phyloP scores from a whole-genome alignment of 2,113 vertebrate genomes.

The Capreolus pygargus region DNA sequence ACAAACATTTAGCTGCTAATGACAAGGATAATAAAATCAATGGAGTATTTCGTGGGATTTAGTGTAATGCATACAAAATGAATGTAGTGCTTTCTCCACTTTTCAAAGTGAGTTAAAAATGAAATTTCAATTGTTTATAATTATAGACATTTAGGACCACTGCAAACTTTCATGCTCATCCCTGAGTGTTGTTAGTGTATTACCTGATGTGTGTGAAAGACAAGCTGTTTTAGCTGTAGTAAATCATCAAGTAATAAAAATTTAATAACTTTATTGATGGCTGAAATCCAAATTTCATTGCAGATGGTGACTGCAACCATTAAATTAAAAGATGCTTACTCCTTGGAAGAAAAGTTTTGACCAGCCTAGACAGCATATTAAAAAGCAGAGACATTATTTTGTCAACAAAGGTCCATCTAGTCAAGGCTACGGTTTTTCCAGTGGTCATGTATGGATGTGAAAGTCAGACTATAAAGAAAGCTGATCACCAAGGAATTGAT shows the following conservation, averaged over 20 bases:
- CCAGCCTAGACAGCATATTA: background rate
- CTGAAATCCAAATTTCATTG: background rate
- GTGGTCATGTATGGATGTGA: background rate
- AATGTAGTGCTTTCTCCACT: conserved; percentile 28
- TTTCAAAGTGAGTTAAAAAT: conserved; percentile 53
- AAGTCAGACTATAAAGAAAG: background rate
- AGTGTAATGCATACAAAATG: conserved; percentile 57
- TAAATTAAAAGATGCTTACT: background rate
- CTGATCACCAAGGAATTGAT: fast-evolving
- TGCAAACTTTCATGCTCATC: conserved; percentile 35
- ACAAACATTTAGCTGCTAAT: conserved; percentile 74
- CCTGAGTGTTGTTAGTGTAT: conserved; percentile 32
- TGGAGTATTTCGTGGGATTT: conserved; percentile 75
- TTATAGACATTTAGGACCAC: conserved; percentile 50
- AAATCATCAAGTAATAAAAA: conserved; percentile 29
- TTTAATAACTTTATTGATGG: background rate
- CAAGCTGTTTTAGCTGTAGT: background rate
- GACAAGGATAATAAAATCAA: conserved; percentile 78
- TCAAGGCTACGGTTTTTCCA: background rate
- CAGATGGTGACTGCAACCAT: background rate
- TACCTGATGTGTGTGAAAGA: conserved; percentile 25
- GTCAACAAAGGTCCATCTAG: background rate
- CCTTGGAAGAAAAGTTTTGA: background rate
- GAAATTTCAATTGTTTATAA: conserved; percentile 61
- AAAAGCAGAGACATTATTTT: background rate